phyloP scores from a whole-genome alignment of 2,888 invertebrate species.

The Gymnosoma rotundatum region DNA sequence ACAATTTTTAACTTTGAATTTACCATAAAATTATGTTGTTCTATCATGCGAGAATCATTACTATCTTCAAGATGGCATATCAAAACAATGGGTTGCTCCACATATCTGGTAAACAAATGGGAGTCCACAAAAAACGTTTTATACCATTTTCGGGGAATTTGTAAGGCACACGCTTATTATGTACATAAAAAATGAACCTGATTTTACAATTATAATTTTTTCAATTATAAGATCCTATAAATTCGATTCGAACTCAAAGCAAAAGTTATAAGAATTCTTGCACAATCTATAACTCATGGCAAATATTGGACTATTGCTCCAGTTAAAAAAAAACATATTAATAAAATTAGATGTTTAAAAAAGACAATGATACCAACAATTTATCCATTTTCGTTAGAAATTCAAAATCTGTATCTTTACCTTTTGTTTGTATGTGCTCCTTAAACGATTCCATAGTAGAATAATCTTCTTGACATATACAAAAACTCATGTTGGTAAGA shows the following conservation, averaged over 20 bases:
- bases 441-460: slow-evolving; percentile 74
- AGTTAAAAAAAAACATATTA: slow-evolving; percentile 36
- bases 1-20: slow-evolving; percentile 50
- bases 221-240: slow-evolving; percentile 75
- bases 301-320: slow-evolving; percentile 74
- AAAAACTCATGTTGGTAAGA: slow-evolving; percentile 76
- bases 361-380: slow-evolving; percentile 71
- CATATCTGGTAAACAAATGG: slow-evolving; percentile 76
- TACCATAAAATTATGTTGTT: slow-evolving; percentile 80
- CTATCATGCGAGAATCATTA: slow-evolving; percentile 73
- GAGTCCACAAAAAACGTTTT: slow-evolving; percentile 77
- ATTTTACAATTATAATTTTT: slow-evolving; percentile 79
- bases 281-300: slow-evolving; percentile 77
- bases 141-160: slow-evolving; percentile 70
- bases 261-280: slow-evolving; percentile 77
- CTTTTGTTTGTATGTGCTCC: slow-evolving; percentile 78
- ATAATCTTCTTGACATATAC: slow-evolving; percentile 79
- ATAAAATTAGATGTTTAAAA: not conserved
- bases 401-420: slow-evolving; percentile 78
- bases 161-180: slow-evolving; percentile 75
- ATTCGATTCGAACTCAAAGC: slow-evolving; percentile 76
- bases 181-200: slow-evolving; percentile 76
- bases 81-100: slow-evolving; percentile 79
- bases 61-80: slow-evolving; percentile 72
- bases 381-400: slow-evolving; percentile 74